These are phyloP conservation scores for Notolepis coatsorum DNA, from an alignment of 2,797 vertebrate species.

Conservation along the genomic window DNA sequence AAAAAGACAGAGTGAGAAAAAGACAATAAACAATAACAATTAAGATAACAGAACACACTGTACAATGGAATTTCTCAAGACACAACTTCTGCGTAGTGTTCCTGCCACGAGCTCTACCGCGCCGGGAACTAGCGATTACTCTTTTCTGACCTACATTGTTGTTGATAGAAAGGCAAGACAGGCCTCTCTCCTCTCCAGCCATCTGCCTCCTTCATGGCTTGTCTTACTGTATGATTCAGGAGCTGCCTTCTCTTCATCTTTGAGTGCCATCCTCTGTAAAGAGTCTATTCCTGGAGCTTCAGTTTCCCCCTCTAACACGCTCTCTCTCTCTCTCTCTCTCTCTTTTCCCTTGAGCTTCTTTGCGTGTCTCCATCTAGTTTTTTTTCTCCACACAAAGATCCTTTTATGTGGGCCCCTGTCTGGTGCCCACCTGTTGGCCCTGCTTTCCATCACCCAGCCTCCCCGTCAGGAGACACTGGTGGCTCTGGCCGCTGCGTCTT, in stretches of 20 bases:
- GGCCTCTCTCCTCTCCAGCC: neutral
- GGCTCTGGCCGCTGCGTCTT: constrained; percentile 58
- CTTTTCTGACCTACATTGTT: constrained; percentile 4
- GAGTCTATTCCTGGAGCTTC: constrained; percentile 28
- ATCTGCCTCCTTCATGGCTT: neutral
- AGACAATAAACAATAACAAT: no score
- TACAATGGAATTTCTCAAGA: neutral
- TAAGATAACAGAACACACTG: no score
- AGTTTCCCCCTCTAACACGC: constrained; percentile 25
- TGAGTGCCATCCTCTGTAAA: constrained; percentile 21
- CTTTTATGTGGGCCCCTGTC: constrained; percentile 69
- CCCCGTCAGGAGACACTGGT: constrained; percentile 53
- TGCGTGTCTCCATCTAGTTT: constrained; percentile 65
- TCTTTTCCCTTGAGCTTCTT: constrained; percentile 40
- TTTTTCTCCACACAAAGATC: constrained; percentile 68
- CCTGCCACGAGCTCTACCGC: neutral
- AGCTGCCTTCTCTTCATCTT: constrained; percentile 3
- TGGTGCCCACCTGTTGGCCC: constrained; percentile 77
- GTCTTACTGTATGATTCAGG: constrained; percentile 12
- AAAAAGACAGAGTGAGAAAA: no score
- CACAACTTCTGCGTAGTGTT: constrained; percentile 18
- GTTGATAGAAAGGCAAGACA: neutral
- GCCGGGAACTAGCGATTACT: no score
- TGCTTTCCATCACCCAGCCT: constrained; percentile 67
- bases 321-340: constrained; percentile 21